Percentiles rank a stretch among this genome's conserved stretches.
phyloP scores from a whole-genome alignment of 2,888 invertebrate genomes.

The Erebia aethiops region DNA sequence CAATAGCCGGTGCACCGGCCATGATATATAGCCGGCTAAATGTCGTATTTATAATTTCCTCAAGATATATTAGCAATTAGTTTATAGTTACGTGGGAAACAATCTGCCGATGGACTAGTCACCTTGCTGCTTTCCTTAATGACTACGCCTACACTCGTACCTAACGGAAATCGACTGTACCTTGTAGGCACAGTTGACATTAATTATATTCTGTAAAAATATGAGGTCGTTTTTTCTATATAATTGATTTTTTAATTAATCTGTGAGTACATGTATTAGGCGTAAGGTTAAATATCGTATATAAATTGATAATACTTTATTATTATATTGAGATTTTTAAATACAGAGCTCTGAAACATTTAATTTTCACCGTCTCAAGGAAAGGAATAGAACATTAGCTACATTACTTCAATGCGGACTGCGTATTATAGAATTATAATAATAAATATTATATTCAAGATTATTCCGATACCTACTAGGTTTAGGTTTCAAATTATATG shows the following conservation, averaged over 20 bases:
- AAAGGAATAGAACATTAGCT: too few relatives aligned
- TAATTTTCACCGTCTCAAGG: too few relatives aligned
- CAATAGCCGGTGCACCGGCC: conserved; percentile 47
- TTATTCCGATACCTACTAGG: too few relatives aligned
- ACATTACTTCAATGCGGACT: too few relatives aligned
- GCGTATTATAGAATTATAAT: too few relatives aligned
- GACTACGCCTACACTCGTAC: conserved; percentile 13
- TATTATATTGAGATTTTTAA: too few relatives aligned
- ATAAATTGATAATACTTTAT: too few relatives aligned
- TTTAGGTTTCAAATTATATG: too few relatives aligned
- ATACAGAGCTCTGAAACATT: too few relatives aligned
- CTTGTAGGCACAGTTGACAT: background rate
- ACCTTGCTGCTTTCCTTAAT: conserved; percentile 9
- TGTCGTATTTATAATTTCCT: conserved; percentile 60
- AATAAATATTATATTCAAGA: too few relatives aligned
- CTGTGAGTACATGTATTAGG: background rate
- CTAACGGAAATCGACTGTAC: background rate
- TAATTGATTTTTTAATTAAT: background rate
- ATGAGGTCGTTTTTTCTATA: conserved; percentile 1
- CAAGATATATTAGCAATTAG: conserved; percentile 53
- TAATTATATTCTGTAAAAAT: background rate
- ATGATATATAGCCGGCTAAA: conserved; percentile 61
- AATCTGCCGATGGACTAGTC: conserved; percentile 33
- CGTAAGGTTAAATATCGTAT: background rate
- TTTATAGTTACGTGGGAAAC: conserved; percentile 47